Conservation (phyloP, 2,888 invertebrate species). For the Halocaridina rubra region DNA sequence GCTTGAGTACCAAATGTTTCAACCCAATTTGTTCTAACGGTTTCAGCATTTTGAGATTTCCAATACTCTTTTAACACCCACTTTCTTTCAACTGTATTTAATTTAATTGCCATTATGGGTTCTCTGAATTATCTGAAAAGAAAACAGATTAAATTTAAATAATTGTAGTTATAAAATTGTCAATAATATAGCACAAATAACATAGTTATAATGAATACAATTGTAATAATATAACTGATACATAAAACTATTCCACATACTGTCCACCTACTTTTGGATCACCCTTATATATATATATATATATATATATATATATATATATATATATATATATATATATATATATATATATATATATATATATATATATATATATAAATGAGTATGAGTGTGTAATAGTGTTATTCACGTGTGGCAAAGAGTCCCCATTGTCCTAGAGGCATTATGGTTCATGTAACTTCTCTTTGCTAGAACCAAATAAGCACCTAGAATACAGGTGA, state of each 20-base stretch:
- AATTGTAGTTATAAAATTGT: not conserved
- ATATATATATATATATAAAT: not conserved
- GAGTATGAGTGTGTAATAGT: not conserved
- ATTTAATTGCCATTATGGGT: not conserved
- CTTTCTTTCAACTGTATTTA: not conserved
- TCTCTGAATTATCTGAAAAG: not conserved
- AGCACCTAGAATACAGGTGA: too few species aligned
- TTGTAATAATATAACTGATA: not conserved
- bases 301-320: not conserved
- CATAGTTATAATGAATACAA: not conserved
- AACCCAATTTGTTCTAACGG: not conserved
- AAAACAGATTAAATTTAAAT: not conserved
- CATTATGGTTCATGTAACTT: too few species aligned
- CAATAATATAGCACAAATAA: not conserved
- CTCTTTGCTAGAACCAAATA: too few species aligned
- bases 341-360: not conserved
- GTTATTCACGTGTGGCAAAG: too few species aligned
- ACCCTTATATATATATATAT: not conserved
- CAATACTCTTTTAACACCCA: not conserved
- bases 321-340: not conserved
- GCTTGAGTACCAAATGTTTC: not conserved
- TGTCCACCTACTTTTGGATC: not conserved
- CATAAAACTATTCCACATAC: not conserved
- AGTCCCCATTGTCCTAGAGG: too few species aligned
- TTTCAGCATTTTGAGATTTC: constrained; percentile 5